Evolutionary conservation across 2,797 vertebrate species (phyloP).

Genomic region (Choloepus didactylus): DNA sequence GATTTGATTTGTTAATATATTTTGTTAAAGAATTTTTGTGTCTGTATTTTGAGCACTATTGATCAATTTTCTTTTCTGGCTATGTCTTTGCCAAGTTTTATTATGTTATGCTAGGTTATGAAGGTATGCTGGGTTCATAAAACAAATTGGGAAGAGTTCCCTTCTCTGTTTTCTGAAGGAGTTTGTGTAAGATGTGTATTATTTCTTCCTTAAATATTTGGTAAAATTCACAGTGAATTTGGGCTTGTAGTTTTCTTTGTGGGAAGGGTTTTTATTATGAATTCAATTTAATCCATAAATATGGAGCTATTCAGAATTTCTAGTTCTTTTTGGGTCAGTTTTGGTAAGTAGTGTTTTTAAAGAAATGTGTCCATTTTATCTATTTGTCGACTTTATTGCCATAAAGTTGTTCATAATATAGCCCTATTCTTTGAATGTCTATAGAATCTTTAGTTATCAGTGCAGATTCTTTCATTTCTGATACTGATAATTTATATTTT

Average conservation of each 20-base stretch:
- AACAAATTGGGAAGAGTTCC: constrained; percentile 42
- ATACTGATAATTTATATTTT: constrained; percentile 17
- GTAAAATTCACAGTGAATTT: constrained; percentile 62
- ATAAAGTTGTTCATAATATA: constrained; percentile 47
- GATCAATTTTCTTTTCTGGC: constrained; percentile 55
- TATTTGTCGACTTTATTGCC: constrained; percentile 32
- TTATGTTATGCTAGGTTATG: background rate
- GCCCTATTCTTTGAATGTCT: constrained; percentile 53
- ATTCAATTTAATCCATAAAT: constrained; percentile 51
- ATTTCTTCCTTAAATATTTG: constrained; percentile 55
- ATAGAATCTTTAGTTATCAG: background rate
- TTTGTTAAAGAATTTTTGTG: background rate
- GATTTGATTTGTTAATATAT: constrained; percentile 34
- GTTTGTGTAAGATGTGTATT: constrained; percentile 9
- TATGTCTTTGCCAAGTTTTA: constrained; percentile 28
- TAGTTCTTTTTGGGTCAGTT: constrained; percentile 35
- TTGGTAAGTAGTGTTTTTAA: constrained; percentile 56
- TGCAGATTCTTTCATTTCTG: constrained; percentile 41
- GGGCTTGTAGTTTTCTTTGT: constrained; percentile 3
- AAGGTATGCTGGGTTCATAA: constrained; percentile 43
- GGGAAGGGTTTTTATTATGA: background rate
- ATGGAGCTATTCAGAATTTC: constrained; percentile 45
- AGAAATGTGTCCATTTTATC: constrained; percentile 46
- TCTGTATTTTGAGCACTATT: background rate
- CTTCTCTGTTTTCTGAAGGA: constrained; percentile 47